A percentile compares a stretch with the other conserved stretches of the same genome.
phyloP scores from a whole-genome alignment of 2,888 invertebrate species.

The Agrochola circellaris region DNA sequence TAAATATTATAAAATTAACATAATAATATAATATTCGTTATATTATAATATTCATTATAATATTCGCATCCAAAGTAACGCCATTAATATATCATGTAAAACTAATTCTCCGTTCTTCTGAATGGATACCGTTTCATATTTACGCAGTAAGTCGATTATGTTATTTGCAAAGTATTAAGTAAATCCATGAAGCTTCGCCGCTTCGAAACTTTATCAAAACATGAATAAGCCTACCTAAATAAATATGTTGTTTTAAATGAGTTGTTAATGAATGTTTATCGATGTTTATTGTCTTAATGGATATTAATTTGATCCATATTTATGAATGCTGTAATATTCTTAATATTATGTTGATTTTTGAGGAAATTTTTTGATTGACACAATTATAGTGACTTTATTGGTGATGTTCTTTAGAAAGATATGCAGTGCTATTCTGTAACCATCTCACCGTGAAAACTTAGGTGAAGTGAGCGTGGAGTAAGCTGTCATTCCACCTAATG shows the following conservation, averaged over 20 bases:
- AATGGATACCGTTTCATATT: slow-evolving; percentile 23
- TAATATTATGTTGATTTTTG: slow-evolving; percentile 10
- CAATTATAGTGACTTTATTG: not conserved
- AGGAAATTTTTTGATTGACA: not conserved
- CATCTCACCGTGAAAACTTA: too few relatives aligned
- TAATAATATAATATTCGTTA: too few relatives aligned
- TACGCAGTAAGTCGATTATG: slow-evolving; percentile 38
- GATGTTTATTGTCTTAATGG: not conserved
- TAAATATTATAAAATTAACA: slow-evolving; percentile 7
- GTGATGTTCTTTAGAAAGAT: not conserved
- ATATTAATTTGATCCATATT: slow-evolving; percentile 21
- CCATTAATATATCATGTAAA: slow-evolving; percentile 7
- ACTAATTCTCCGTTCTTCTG: slow-evolving; percentile 1
- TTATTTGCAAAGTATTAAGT: slow-evolving; percentile 38
- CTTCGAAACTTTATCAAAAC: slow-evolving; percentile 32
- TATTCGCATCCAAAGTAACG: not conserved
- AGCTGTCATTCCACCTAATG: too few relatives aligned
- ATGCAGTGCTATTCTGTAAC: too few relatives aligned
- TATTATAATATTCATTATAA: not conserved
- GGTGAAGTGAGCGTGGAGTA: too few relatives aligned
- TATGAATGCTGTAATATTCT: not conserved
- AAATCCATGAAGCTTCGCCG: slow-evolving; percentile 12
- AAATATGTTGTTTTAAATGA: slow-evolving; percentile 25
- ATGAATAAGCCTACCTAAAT: slow-evolving; percentile 39
- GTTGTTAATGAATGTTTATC: slow-evolving; percentile 17